phyloP scores from a whole-genome alignment of 1,140 invertebrate genomes.

The Myzus persicae region DNA sequence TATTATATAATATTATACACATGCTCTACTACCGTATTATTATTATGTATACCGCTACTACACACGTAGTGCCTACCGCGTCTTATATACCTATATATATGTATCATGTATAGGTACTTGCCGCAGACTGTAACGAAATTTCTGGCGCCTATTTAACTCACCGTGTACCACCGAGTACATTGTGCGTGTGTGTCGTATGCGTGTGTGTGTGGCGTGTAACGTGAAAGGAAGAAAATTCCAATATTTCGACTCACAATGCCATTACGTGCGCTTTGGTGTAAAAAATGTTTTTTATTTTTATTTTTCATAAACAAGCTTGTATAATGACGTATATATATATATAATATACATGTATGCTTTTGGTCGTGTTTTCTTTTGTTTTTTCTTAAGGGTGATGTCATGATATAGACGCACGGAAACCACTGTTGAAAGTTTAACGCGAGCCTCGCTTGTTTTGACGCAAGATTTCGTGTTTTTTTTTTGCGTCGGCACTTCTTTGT shows the following conservation, averaged over 20 bases:
- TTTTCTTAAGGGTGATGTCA: not conserved
- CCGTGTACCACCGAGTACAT: constrained; percentile 18
- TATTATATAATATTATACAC: constrained; percentile 13
- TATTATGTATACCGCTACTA: constrained; percentile 25
- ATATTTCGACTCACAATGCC: constrained; percentile 17
- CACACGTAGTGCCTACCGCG: not conserved
- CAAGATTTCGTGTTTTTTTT: not conserved
- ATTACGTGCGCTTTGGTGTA: constrained; percentile 21
- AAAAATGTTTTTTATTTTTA: not conserved
- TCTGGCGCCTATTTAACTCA: constrained; percentile 58
- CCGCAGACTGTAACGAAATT: constrained; percentile 57
- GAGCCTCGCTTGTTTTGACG: not conserved
- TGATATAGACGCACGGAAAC: not conserved
- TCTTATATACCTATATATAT: not conserved
- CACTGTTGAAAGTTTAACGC: not conserved
- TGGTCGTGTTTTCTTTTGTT: not conserved
- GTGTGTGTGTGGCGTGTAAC: not conserved
- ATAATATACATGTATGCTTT: not conserved
- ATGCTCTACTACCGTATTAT: not conserved
- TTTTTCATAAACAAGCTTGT: not conserved
- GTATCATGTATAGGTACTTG: not conserved
- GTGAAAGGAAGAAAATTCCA: constrained; percentile 41
- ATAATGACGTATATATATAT: not conserved
- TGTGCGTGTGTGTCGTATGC: constrained; percentile 13
- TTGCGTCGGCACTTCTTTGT: not conserved